Conservation (phyloP, 2,888 invertebrate species). For the Aricia artaxerxes region DNA sequence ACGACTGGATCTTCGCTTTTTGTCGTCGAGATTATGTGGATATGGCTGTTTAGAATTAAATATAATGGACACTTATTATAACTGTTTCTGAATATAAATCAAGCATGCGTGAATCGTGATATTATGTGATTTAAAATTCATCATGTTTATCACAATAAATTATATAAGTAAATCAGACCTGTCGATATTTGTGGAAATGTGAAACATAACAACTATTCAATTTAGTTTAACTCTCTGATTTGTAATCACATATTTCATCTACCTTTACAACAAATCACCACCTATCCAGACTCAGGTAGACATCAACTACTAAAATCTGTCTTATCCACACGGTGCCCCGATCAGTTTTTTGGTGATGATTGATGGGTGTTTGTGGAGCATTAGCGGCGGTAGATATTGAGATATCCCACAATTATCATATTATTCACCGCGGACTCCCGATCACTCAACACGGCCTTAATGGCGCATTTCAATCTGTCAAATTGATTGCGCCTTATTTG, state of each 20-base stretch:
- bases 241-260: not conserved
- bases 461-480: slow-evolving; percentile 22
- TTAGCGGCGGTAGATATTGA: slow-evolving; percentile 68
- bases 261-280: not conserved
- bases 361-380: slow-evolving; percentile 73
- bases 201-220: too few relatives aligned
- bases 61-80: not conserved
- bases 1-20: slow-evolving; percentile 56
- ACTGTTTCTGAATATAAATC: not conserved
- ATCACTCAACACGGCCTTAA: slow-evolving; percentile 23
- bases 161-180: not conserved
- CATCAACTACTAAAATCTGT: slow-evolving; percentile 28
- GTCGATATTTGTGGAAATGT: too few relatives aligned
- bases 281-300: not conserved
- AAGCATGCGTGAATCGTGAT: too few relatives aligned
- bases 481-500: slow-evolving; percentile 6
- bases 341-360: slow-evolving; percentile 60
- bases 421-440: slow-evolving; percentile 54
- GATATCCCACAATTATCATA: slow-evolving; percentile 61
- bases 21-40: slow-evolving; percentile 49
- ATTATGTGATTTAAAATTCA: not conserved
- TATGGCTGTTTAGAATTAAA: not conserved
- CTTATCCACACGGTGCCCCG: slow-evolving; percentile 48
- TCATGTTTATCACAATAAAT: not conserved
- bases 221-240: not conserved